A percentile compares a stretch with the other conserved stretches of the same genome.
These are phyloP conservation scores for Lochmaea crataegi DNA, from an alignment of 2,888 invertebrate genomes.

Conservation along the genomic window DNA sequence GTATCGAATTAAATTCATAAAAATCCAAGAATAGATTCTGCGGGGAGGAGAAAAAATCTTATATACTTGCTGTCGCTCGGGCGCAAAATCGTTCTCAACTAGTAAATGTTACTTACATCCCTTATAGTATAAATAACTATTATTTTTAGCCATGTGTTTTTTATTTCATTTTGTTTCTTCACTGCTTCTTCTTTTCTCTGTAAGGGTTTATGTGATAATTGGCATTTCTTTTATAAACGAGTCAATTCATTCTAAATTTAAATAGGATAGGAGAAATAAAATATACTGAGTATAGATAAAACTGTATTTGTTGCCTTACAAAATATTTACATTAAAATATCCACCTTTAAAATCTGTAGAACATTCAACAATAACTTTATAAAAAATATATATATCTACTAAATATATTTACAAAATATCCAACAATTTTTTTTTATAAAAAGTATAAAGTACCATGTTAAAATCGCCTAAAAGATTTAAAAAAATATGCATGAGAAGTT, in stretches of 20 bases:
- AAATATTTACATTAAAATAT: slow-evolving; percentile 43
- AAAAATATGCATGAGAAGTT: slow-evolving; percentile 14
- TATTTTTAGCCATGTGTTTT: too few species aligned
- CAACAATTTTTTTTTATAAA: slow-evolving; percentile 40
- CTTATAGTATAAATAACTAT: too few species aligned
- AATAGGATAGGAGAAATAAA: background rate
- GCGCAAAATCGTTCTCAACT: too few species aligned
- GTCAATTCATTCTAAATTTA: background rate
- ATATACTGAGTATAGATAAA: slow-evolving; percentile 13
- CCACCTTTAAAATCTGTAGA: slow-evolving; percentile 46
- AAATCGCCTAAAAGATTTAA: slow-evolving; percentile 6
- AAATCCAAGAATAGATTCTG: too few species aligned
- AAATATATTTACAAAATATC: slow-evolving; percentile 46
- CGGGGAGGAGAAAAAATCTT: too few species aligned
- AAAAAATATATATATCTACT: slow-evolving; percentile 44
- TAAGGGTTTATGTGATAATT: too few species aligned
- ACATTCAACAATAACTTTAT: slow-evolving; percentile 45
- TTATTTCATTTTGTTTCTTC: too few species aligned
- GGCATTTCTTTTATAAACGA: too few species aligned
- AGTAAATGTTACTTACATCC: too few species aligned
- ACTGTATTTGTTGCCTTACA: slow-evolving; percentile 34
- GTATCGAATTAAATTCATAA: too few species aligned
- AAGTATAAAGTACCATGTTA: slow-evolving; percentile 15
- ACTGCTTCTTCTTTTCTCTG: too few species aligned
- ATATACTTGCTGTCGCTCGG: too few species aligned